phyloP scores from a whole-genome alignment of 2,888 invertebrate species.

The Drosophila leonis region DNA sequence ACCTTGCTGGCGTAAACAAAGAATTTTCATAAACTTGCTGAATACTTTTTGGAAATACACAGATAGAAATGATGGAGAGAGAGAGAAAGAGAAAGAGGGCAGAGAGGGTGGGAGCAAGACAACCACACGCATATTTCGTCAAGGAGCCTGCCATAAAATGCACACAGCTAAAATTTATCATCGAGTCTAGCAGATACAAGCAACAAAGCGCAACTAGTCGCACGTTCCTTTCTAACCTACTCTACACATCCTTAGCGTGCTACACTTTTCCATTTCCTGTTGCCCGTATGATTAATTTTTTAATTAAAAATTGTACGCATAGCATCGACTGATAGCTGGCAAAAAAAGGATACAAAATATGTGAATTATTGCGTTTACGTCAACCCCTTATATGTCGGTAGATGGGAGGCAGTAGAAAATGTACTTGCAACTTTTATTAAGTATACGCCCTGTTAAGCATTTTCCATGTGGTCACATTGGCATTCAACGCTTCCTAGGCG shows the following conservation, averaged over 20 bases:
- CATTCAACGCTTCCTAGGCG: constrained; percentile 9
- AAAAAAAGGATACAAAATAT: constrained; percentile 8
- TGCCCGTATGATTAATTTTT: constrained; percentile 68
- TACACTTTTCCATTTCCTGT: constrained; percentile 2
- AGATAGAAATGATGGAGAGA: not conserved
- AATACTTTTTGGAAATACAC: constrained; percentile 55
- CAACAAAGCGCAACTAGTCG: constrained; percentile 41
- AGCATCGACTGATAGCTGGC: constrained; percentile 30
- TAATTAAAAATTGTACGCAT: constrained; percentile 67
- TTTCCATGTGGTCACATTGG: constrained; percentile 15
- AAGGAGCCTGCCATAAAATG: constrained; percentile 64
- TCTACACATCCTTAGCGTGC: not conserved
- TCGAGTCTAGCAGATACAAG: constrained; percentile 18
- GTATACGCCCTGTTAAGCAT: constrained; percentile 26
- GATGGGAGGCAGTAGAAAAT: constrained; percentile 4
- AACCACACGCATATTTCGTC: constrained; percentile 74
- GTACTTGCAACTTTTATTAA: constrained; percentile 18
- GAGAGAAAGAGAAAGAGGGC: not conserved
- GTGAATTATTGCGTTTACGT: constrained; percentile 22
- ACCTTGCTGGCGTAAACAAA: constrained; percentile 59
- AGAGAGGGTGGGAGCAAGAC: not conserved
- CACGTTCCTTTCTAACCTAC: constrained; percentile 13
- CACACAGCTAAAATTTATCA: constrained; percentile 66
- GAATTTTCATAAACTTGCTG: constrained; percentile 79
- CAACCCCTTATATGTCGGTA: constrained; percentile 42